Base-by-base conservation (phyloP, 2,888 invertebrate species). In the Sphecodes monilicornis region DNA sequence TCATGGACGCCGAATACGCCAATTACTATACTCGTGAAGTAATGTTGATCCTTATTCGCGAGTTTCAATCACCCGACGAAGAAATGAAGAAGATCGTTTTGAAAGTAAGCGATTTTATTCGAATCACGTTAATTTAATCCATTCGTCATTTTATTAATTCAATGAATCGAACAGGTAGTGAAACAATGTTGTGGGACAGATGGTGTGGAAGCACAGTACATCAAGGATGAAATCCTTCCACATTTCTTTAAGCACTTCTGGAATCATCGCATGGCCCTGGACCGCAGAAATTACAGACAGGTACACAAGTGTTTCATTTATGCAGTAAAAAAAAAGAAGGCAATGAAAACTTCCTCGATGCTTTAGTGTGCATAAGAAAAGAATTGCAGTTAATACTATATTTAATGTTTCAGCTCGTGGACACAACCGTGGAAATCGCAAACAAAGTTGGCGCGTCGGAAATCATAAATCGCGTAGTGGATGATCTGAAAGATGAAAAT, bases 21-120 rank as follows among this genome's bases (percentile, higher is more conserved):
- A 99, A 99, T 95, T 99, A 99, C 95, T 99, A 99, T 94, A 99
- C 99, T 1, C 96, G 99, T 91, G 99, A 99, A 97, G 99, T 99
- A 94, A 99, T 99, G 99, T 96, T 99, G 95, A 99, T 99, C 95
- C 96, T 99, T 41, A 99, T 99, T 92, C 97, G 99, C 95, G 99
- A 99, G 96, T 99, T 99, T 95, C 99, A 99, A 95, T 99, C 99
- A 80, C 99, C 99, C 0, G 99, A 99, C 95, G 99, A 99, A 95
- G 99, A 99, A 96, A 99, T 99, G 99, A 99, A 99, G 95, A 99
- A 99, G 95, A 99, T 99, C 95, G 99, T 99, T 0, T 96, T 99
- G 88, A 99, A 99, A 96, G 98, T 97, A 93, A 91, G 83, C 57
- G 18, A 8, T 4, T 46, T 43, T 43, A 43, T 68, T 89, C 46